Conservation (phyloP, 2,113 vertebrate species). For the Rhadina sibilatrix region DNA sequence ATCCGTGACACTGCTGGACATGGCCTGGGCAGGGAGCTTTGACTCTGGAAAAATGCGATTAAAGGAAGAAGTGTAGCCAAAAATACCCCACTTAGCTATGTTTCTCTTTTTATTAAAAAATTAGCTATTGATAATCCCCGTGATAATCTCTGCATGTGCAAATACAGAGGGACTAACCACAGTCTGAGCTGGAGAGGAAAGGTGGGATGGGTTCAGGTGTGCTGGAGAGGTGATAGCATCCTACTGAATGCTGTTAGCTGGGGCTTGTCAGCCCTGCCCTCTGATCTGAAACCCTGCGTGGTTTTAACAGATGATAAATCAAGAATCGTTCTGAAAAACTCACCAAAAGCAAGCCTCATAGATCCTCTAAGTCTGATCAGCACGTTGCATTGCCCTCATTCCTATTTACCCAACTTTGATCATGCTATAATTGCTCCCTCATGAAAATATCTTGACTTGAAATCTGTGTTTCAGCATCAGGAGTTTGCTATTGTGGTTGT, state of each 20-base stretch:
- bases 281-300: not conserved
- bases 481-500: not conserved
- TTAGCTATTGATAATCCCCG: not conserved
- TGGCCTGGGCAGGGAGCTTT: not conserved
- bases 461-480: not conserved
- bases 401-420: not conserved
- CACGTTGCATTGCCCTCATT: not conserved
- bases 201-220: not conserved
- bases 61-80: not conserved
- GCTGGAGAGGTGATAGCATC: not conserved
- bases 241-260: not conserved
- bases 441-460: not conserved
- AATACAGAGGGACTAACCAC: not conserved
- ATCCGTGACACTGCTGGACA: not conserved
- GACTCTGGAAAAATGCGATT: not conserved
- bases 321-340: not conserved
- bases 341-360: not conserved
- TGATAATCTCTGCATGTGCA: not conserved
- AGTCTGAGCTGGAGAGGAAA: not conserved
- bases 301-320: not conserved
- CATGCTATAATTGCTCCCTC: not conserved
- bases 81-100: accelerated
- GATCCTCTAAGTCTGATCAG: not conserved
- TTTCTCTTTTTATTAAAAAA: not conserved
- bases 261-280: not conserved